These are phyloP conservation scores for Amazona vittata DNA, from an alignment of 2,113 vertebrate genomes.

Conservation along the genomic window DNA sequence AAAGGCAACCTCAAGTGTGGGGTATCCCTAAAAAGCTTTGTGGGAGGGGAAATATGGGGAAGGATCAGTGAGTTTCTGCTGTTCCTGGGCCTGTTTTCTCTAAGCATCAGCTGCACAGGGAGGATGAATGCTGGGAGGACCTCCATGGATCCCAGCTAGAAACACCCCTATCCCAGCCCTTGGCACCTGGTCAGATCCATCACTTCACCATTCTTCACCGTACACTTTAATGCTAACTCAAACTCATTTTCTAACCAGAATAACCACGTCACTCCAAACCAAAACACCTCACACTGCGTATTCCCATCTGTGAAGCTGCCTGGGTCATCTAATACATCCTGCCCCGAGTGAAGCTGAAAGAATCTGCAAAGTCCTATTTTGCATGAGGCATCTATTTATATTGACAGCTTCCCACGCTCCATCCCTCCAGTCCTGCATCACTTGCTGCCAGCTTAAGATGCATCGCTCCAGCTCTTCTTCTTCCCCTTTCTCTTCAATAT, in stretches of 20 bases:
- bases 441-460: background rate
- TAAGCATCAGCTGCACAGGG: background rate
- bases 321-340: background rate
- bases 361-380: background rate
- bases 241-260: background rate
- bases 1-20: background rate
- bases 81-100: background rate
- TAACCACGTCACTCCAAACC: background rate
- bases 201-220: background rate
- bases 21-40: background rate
- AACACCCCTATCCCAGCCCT: background rate
- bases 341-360: background rate
- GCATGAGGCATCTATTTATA: background rate
- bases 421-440: background rate
- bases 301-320: background rate
- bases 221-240: background rate
- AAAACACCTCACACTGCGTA: background rate
- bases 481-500: background rate
- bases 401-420: constrained; percentile 26
- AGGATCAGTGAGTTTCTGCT: background rate
- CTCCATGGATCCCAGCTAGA: background rate
- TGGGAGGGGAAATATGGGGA: background rate
- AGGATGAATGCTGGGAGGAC: background rate
- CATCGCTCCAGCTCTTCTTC: background rate
- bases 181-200: background rate